Base-by-base conservation (phyloP, 1,140 invertebrate species). In the Bombus picipes region DNA sequence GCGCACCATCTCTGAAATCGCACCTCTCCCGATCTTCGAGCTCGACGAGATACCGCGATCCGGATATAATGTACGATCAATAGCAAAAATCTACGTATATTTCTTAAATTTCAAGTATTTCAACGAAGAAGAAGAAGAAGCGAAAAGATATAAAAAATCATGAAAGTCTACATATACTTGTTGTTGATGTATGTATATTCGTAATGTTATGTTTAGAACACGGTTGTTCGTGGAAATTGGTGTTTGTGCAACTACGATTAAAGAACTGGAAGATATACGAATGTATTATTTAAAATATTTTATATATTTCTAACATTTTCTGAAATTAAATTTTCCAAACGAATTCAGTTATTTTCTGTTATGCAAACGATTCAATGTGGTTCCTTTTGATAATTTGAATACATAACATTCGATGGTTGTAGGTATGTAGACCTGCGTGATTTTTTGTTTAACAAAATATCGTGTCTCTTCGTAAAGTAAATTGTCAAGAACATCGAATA, bases 1-100 rank as follows among this genome's bases (percentile, higher is more conserved):
- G 39, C 85, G 89, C 88, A 90, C 88, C 68, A 79, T 82, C 70
- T 81, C 25, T 86, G 65, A 85, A 85, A 80, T 57, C 82, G 85
- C 88, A 89, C 88, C 53, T 86, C 59, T 47, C 81, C 65, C 85
- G 53, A 72, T 89, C 75, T 87, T 77, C 84, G n/a, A 68, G 39
- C 39, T 57, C 70, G 25, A 57, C 43, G 57, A 68, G 68, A 32
- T 75, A 68, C 84, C 84, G 78, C 84, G 84, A 85, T 85, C 79
- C 34, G 47, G 18, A 53, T 10, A 37, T 2, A 32, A 18, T 0
- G 62, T 32, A 32, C 4, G 28, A n/a, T 32, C n/a, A 28, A 4
- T 32, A 13, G n/a, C 13, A 15, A 66, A 66, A 18, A n/a, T 66
- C 59, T n/a, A 13, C 59, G 2, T 62, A 62, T 6, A 53, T 53